Conservation (phyloP, 2,797 vertebrate genomes). For the Anguilla marmorata region DNA sequence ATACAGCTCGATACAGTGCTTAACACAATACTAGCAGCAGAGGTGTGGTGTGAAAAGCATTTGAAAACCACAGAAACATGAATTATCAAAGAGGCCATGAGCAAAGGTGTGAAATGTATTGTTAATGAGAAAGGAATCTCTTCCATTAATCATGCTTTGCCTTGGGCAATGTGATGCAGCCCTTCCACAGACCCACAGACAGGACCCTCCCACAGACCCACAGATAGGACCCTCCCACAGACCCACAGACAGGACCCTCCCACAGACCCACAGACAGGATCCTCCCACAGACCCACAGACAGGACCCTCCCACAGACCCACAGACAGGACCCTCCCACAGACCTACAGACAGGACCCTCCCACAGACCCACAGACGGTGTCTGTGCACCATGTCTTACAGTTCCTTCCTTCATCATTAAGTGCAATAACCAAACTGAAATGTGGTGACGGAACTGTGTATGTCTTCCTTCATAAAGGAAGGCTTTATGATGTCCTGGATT, state of each 20-base stretch:
- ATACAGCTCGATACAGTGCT: no score
- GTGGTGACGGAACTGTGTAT: no score
- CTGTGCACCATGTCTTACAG: background rate
- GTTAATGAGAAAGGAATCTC: conserved; percentile 8
- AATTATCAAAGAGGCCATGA: conserved; percentile 8
- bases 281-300: no score
- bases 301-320: no score
- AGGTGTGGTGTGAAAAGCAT: background rate
- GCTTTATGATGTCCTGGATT: background rate
- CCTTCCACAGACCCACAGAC: background rate
- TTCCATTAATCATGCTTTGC: conserved; percentile 15
- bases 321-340: no score
- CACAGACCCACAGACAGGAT: no score
- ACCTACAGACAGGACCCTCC: no score
- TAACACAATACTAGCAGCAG: no score
- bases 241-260: no score
- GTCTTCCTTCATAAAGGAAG: background rate
- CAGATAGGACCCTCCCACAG: no score
- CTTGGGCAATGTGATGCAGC: background rate
- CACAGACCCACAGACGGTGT: no score
- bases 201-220: background rate
- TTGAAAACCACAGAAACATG: background rate
- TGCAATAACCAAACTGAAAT: background rate
- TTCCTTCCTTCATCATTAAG: no score
- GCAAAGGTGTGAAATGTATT: background rate